Base-by-base conservation (phyloP, 2,797 vertebrate genomes). In the Threskiornis aethiopicus region DNA sequence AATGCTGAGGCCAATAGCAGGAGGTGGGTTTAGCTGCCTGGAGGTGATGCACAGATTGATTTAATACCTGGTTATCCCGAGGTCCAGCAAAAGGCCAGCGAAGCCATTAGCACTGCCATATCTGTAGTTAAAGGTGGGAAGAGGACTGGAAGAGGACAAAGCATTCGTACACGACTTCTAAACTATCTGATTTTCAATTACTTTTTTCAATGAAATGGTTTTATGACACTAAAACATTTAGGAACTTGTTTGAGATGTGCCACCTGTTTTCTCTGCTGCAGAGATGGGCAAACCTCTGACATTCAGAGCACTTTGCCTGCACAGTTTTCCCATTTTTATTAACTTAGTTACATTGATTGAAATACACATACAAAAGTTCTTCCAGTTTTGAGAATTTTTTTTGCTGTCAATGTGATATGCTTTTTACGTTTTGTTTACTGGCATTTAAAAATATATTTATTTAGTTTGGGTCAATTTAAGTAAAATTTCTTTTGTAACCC, bases 61-160 rank as follows among this genome's bases (percentile, higher is more conserved):
- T 37, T 5, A 5, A 10, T 8, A 59, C 18, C 61, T 62, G 79
- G 5, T 46, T 47, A 33, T 26, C 33, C 14, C 4, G 4, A 24
- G 57, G 37, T 29, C 44, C 61, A 44, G 28, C 37, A 25, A 21
- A 33, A 65, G 44, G 28, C 12, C 42, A 11, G 14, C 37, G 13
- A 13, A 57, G 35, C 39, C 16, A 1, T 84, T 5, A n/a, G 49
- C 0, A 1, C 47, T 47, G 31, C 21, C 13, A 0, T 16, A 16
- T 26, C 42, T 42, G n/a, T 21, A 25, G 11, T 13, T 59, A 8
- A 31, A n/a, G 26, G n/a, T 41, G 44, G 18, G 35, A 44, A n/a
- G 59, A 44, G 55, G 51, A n/a, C 3, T 69, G 54, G 55, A 64
- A 33, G 49, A 55, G 39, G 33, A 39, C 47, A 58, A 37, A 57